Percentiles rank a stretch among this genome's conserved stretches.
phyloP scores from a whole-genome alignment of 1,140 invertebrate genomes.

The Hylaeus volcanicus region DNA sequence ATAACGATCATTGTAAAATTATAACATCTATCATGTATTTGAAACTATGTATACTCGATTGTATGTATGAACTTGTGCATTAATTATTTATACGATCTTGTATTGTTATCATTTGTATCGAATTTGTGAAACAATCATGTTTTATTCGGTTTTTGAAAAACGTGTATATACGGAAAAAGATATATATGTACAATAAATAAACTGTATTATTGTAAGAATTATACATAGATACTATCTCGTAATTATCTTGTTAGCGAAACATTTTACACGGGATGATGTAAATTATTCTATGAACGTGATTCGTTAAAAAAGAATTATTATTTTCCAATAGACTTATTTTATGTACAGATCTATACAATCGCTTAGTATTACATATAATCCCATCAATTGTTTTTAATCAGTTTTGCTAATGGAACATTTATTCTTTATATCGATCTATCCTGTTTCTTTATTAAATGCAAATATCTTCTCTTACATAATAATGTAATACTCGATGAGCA shows the following conservation, averaged over 20 bases:
- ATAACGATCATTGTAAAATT: neutral
- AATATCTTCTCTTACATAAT: constrained; percentile 23
- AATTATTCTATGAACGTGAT: constrained; percentile 9
- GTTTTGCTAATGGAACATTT: neutral
- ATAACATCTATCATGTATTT: neutral
- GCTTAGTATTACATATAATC: constrained; percentile 19
- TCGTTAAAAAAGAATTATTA: constrained; percentile 65
- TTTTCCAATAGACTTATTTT: constrained; percentile 66
- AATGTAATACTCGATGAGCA: constrained; percentile 38
- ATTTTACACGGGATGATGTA: constrained; percentile 5
- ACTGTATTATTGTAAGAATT: constrained; percentile 39
- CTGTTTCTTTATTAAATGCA: constrained; percentile 40
- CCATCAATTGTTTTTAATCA: constrained; percentile 8
- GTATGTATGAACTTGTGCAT: neutral
- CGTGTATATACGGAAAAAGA: constrained; percentile 47
- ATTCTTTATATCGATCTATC: constrained; percentile 1
- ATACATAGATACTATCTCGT: neutral
- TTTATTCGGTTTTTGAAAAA: neutral
- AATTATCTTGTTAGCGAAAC: neutral
- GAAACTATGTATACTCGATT: neutral
- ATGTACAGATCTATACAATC: constrained; percentile 71
- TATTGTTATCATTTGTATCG: constrained; percentile 5
- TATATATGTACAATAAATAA: constrained; percentile 35
- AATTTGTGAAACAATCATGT: constrained; percentile 11
- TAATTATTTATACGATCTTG: constrained; percentile 13